Percentiles rank a stretch among this genome's conserved stretches.
Conservation (phyloP, 2,888 invertebrate species). For the Tholera decimalis region DNA sequence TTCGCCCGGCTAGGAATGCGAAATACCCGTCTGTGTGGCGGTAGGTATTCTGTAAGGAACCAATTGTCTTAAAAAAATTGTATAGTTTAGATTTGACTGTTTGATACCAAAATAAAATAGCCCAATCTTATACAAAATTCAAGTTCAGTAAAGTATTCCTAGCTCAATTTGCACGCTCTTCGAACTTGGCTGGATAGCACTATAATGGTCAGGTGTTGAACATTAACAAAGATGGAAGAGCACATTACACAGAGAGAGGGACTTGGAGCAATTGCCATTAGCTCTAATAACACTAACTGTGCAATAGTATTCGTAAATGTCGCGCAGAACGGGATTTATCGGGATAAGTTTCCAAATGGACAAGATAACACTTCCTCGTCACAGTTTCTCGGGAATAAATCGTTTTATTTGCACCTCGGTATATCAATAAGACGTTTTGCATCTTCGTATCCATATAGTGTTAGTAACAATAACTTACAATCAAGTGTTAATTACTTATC, state of each 20-base stretch:
- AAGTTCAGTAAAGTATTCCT: not conserved
- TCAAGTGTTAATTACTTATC: too few species aligned
- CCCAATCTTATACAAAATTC: not conserved
- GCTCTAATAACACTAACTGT: slow-evolving; percentile 13
- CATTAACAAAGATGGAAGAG: slow-evolving; percentile 21
- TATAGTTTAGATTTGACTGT: too few species aligned
- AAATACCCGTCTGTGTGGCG: too few species aligned
- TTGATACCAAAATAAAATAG: too few species aligned
- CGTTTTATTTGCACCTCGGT: not conserved
- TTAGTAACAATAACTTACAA: too few species aligned
- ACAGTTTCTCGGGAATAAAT: not conserved
- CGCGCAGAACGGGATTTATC: not conserved
- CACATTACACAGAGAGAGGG: slow-evolving; percentile 6
- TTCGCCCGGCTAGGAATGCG: too few species aligned
- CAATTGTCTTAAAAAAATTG: too few species aligned
- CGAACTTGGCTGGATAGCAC: not conserved
- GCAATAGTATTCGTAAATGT: slow-evolving; percentile 6
- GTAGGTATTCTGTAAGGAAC: too few species aligned
- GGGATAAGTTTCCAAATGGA: not conserved
- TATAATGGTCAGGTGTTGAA: not conserved
- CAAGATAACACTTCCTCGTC: not conserved
- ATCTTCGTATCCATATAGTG: too few species aligned
- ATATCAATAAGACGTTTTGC: too few species aligned
- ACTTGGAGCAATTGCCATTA: slow-evolving; percentile 3
- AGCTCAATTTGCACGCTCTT: not conserved